These are phyloP conservation scores for Falco punctatus DNA, from an alignment of 2,113 vertebrate genomes.

Conservation along the genomic window DNA sequence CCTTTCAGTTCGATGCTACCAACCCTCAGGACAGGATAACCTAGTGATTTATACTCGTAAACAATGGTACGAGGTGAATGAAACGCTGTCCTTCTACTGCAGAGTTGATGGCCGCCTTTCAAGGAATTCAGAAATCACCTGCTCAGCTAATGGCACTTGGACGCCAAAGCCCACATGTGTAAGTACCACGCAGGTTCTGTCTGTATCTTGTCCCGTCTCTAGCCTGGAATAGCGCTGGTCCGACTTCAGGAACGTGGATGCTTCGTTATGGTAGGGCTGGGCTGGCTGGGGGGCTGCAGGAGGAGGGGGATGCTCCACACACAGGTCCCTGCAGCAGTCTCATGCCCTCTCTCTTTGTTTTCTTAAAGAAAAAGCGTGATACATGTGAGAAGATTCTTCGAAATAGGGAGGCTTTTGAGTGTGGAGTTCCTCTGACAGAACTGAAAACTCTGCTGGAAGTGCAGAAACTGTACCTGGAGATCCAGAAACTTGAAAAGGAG, in stretches of 20 bases:
- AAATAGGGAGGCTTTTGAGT: background rate
- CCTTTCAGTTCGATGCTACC: conserved; percentile 10
- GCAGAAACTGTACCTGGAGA: conserved; percentile 55
- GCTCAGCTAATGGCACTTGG: conserved; percentile 37
- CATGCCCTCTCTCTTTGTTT: background rate
- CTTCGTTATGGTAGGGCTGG: background rate
- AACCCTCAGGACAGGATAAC: background rate
- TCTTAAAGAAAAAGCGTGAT: background rate
- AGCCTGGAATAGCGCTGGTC: background rate
- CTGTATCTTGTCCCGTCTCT: background rate
- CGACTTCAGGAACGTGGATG: accelerated
- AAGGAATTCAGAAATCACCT: accelerated
- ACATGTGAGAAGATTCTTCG: background rate
- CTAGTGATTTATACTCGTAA: accelerated
- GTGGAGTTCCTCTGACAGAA: conserved; percentile 19
- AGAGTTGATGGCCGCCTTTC: accelerated
- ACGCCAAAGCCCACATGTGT: background rate
- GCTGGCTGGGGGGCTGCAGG: accelerated
- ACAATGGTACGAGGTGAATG: accelerated
- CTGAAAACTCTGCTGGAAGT: conserved; percentile 60
- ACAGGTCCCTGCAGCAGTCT: background rate
- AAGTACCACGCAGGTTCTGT: background rate
- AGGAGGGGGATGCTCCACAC: background rate
- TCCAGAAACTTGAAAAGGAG: conserved; percentile 32
- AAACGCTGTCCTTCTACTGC: background rate